Evolutionary conservation across 2,113 vertebrate species (phyloP), one percentile per base, ranked within the genome.

Genomic region (Saguinus midas): DNA sequence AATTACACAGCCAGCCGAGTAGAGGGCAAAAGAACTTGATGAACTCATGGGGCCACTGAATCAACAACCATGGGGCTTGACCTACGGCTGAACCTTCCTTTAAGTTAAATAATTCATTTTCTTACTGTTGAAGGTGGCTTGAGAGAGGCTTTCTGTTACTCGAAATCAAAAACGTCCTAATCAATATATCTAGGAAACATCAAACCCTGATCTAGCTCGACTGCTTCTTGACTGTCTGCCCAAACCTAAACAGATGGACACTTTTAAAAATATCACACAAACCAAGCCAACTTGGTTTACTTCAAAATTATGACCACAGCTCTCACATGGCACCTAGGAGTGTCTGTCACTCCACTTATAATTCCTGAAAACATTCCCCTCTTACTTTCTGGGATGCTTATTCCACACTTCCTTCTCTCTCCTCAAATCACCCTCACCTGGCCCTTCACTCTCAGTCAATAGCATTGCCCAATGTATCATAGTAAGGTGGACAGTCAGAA

Each of bases 81-180:
- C 76, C 50, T n/a, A 3, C 8, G 20, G 52, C 48, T 94, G 79
- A 95, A 76, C 50, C 37, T 82, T 55, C 16, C 58, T 73, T 96
- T 55, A 66, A 90, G 16, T 90, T 96, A 80, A 92, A 90, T 94
- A 83, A 90, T 95, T 95, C n/a, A 76, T 92, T 66, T 83, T 64
- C 82, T 88, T 90, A 76, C 57, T 90, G 57, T 92, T 75, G 75
- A 57, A 81, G 93, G 73, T 72, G 37, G 66, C 76, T 92, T 35
- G 50, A 66, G 35, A 84, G 73, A 90, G 88, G 85, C 64, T 94
- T 97, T 96, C 83, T 96, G 43, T 87, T 88, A 92, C 88, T 76
- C 90, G 76, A 35, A 70, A 70, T 90, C 2, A 55, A 72, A 87
- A 96, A 32, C 27, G 76, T 50, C 91, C 57, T 79, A 58, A 68